Conservation (phyloP, 2,888 invertebrate genomes). For the Meteorus colon region DNA sequence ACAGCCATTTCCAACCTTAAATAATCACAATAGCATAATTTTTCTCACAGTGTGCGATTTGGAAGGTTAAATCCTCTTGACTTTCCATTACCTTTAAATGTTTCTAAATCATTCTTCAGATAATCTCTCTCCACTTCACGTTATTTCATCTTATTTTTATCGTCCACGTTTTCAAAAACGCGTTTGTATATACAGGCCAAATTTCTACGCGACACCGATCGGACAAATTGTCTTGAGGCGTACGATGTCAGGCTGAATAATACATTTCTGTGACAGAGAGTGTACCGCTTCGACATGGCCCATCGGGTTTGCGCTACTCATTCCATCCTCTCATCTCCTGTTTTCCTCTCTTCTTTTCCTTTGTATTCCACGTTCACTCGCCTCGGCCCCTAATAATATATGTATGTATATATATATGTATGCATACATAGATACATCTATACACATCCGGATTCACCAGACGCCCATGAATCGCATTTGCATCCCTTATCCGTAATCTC, state of each 20-base stretch:
- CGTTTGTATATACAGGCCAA: constrained; percentile 41
- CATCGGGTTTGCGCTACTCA: constrained; percentile 51
- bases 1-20: too few relatives aligned
- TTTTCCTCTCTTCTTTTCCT: not conserved
- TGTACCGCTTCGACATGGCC: constrained; percentile 60
- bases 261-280: constrained; percentile 65
- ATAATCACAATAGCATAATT: too few relatives aligned
- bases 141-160: not conserved
- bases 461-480: constrained; percentile 2
- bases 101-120: not conserved
- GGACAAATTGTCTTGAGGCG: constrained; percentile 58
- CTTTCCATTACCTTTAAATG: not conserved
- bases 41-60: too few relatives aligned
- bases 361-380: constrained; percentile 15
- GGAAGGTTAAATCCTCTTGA: not conserved
- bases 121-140: not conserved
- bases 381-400: constrained; percentile 1
- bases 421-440: not conserved
- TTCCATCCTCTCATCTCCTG: constrained; percentile 14
- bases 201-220: constrained; percentile 47
- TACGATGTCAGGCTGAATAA: constrained; percentile 70
- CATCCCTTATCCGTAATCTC: constrained; percentile 18
- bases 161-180: not conserved
- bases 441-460: constrained; percentile 18
- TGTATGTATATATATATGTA: not conserved